phyloP scores from a whole-genome alignment of 2,888 invertebrate genomes.

The Vesta saturnalis region DNA sequence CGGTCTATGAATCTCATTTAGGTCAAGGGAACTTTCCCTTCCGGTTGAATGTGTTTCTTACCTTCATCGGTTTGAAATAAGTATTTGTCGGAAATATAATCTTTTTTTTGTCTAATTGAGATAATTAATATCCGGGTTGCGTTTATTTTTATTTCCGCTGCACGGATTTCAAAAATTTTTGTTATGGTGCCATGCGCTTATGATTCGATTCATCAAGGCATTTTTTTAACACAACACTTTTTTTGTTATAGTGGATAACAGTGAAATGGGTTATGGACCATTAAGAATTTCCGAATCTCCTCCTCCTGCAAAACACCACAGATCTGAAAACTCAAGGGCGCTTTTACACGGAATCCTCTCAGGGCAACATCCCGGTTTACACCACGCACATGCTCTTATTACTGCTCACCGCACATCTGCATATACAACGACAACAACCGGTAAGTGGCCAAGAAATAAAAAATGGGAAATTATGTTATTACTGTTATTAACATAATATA shows the following conservation, averaged over 20 bases:
- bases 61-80: slow-evolving; percentile 7
- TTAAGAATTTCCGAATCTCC: slow-evolving; percentile 49
- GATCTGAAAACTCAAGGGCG: slow-evolving; percentile 57
- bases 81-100: slow-evolving; percentile 29
- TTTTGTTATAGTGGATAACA: slow-evolving; percentile 70
- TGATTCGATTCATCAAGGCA: not conserved
- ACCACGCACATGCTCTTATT: slow-evolving; percentile 55
- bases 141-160: not conserved
- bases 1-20: slow-evolving; percentile 48
- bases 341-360: slow-evolving; percentile 74
- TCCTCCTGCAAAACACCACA: slow-evolving; percentile 43
- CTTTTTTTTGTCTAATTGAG: slow-evolving; percentile 9
- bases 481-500: too few relatives aligned
- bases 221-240: slow-evolving; percentile 22
- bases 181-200: not conserved
- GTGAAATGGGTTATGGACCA: slow-evolving; percentile 62
- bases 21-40: slow-evolving; percentile 59
- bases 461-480: too few relatives aligned
- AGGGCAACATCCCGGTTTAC: slow-evolving; percentile 62
- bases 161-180: slow-evolving; percentile 4
- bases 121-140: slow-evolving; percentile 28
- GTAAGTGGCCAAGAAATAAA: slow-evolving; percentile 57
- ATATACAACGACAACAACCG: slow-evolving; percentile 71
- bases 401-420: slow-evolving; percentile 70
- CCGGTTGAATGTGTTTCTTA: slow-evolving; percentile 46